Evolutionary conservation across 2,113 vertebrate genomes (phyloP).

Genomic region (Cololabis saira): DNA sequence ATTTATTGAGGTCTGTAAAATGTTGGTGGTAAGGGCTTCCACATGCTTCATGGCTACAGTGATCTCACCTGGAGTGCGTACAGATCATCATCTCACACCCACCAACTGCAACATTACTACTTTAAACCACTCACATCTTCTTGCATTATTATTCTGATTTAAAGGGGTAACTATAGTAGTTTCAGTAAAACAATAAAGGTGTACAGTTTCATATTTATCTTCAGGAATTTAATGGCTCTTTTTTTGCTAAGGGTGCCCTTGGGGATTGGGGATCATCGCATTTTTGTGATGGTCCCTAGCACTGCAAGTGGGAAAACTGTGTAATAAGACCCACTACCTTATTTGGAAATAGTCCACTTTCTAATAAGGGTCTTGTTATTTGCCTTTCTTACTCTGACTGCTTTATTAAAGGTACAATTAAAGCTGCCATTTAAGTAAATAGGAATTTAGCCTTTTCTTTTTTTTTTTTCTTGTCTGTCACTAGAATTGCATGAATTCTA

Average conservation of each 20-base stretch:
- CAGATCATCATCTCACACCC: no score
- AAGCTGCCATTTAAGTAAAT: constrained; percentile 23
- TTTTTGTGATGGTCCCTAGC: constrained; percentile 11
- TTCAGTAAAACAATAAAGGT: neutral
- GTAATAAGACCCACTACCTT: constrained; percentile 42
- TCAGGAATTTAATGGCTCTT: constrained; percentile 24
- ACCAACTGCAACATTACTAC: no score
- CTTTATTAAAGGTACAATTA: constrained; percentile 55
- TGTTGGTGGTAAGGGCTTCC: no score
- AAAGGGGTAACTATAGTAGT: no score
- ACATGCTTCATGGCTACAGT: no score
- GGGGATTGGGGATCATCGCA: constrained; percentile 21
- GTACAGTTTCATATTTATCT: neutral
- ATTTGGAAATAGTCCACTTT: constrained; percentile 44
- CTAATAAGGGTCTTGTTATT: constrained; percentile 30
- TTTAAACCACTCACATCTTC: no score
- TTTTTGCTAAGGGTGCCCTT: constrained; percentile 23
- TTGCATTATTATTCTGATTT: no score
- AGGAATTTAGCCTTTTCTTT: constrained; percentile 12
- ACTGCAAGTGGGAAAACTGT: constrained; percentile 9
- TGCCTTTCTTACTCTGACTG: constrained; percentile 24
- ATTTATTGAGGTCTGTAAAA: no score
- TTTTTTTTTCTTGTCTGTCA: constrained; percentile 24
- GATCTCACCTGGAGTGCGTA: no score
- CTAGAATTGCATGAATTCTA: constrained; percentile 22